A percentile compares a stretch with the other conserved stretches of the same genome.
Evolutionary conservation across 2,888 invertebrate genomes (phyloP).

Genomic region (Argyresthia albistria): DNA sequence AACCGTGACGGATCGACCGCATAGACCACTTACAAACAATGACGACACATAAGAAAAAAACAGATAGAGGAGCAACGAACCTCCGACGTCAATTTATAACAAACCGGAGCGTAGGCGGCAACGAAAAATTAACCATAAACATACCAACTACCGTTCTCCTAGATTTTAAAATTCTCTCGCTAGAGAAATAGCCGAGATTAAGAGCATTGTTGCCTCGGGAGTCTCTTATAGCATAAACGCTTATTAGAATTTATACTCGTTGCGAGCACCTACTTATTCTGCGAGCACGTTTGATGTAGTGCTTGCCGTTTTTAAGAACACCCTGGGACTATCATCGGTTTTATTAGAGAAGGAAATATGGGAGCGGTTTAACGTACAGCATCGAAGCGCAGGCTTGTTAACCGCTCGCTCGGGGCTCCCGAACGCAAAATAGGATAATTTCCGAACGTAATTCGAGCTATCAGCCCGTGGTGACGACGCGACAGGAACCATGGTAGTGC

Average conservation of each 20-base stretch:
- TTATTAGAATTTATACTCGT: constrained; percentile 61
- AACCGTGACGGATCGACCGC: constrained; percentile 44
- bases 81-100: constrained; percentile 50
- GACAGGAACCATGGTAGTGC: constrained; percentile 29
- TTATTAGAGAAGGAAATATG: constrained; percentile 56
- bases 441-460: constrained; percentile 49
- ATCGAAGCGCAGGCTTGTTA: constrained; percentile 44
- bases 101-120: constrained; percentile 52
- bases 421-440: constrained; percentile 55
- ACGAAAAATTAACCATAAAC: constrained; percentile 54
- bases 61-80: background rate
- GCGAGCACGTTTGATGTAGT: constrained; percentile 39
- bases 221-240: constrained; percentile 41
- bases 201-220: constrained; percentile 58
- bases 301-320: constrained; percentile 47
- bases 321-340: constrained; percentile 46
- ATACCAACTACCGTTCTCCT: constrained; percentile 42
- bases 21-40: constrained; percentile 28
- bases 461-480: constrained; percentile 55
- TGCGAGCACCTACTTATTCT: constrained; percentile 19
- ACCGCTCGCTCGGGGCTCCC: constrained; percentile 33
- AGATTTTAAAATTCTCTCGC: constrained; percentile 50
- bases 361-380: constrained; percentile 31
- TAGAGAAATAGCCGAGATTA: constrained; percentile 62
- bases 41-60: constrained; percentile 21